Evolutionary conservation across 2,797 vertebrate genomes (phyloP), one percentile per base, ranked within the genome.

Genomic region (Hirundo rustica): DNA sequence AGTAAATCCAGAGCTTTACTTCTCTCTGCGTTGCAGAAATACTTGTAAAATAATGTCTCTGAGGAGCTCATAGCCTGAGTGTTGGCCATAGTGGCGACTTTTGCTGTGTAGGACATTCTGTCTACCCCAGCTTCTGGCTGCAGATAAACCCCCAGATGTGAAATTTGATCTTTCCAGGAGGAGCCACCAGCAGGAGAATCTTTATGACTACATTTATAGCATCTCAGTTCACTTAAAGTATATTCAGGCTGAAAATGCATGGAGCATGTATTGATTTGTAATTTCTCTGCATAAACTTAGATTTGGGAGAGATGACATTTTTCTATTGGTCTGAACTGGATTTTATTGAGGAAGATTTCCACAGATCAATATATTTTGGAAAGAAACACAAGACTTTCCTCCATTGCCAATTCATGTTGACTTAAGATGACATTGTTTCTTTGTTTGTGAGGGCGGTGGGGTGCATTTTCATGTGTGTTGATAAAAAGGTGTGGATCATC

Each of bases 1-100:
- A 78, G 65, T 77, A 85, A 94, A 92, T 88, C 57, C 61, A 92
- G 66, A 80, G n/a, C 30, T 78, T 88, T 91, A 16, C 61, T 65
- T 93, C 64, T 85, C 13, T 20, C 36, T 72, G 30, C 65, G n/a
- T 45, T 4, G 7, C 64, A 89, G 47, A 84, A 89, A 60, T 92
- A 12, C 47, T 85, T 92, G 38, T 86, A 73, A 70, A 93, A 72
- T 58, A 38, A 48, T 17, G 17, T 38, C 88, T 55, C 20, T 1
- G 3, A 83, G 71, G 19, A 74, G 54, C 53, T 73, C 13, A 67
- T 20, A 32, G 42, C 51, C 57, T 88, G 48, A 72, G 25, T 71
- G 45, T 15, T 76, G 45, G 34, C 74, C 1, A 0, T 40, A 34
- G 62, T 74, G 61, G 36, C 0, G 3, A 44, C 53, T 85, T 89